phyloP scores from a whole-genome alignment of 2,797 vertebrate genomes.

The Siniperca undulata region DNA sequence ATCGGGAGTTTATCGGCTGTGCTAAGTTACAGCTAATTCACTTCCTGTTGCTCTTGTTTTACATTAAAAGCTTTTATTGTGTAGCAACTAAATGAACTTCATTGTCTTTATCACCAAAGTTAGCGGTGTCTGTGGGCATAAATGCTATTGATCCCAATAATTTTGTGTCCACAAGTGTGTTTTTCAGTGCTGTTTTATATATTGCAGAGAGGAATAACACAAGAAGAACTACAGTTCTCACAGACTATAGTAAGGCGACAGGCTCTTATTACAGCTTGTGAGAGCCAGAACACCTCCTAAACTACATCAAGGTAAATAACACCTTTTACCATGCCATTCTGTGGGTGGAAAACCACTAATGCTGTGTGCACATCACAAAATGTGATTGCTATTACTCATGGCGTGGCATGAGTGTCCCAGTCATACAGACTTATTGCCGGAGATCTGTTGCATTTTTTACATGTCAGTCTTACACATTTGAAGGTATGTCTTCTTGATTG shows the following conservation, averaged over 20 bases:
- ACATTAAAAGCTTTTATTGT: slow-evolving; percentile 11
- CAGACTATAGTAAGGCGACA: not conserved
- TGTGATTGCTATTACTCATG: not conserved
- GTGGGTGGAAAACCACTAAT: not conserved
- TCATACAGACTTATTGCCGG: no score
- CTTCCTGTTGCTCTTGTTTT: slow-evolving; percentile 6
- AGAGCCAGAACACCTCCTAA: not conserved
- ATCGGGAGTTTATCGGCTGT: not conserved
- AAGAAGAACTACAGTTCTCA: not conserved
- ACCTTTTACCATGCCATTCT: not conserved
- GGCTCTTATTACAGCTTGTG: no score
- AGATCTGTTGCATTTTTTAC: no score
- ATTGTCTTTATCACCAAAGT: not conserved
- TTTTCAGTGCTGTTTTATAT: not conserved
- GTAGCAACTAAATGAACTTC: not conserved
- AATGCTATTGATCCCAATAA: not conserved
- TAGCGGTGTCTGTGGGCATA: not conserved
- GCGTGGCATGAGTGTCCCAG: not conserved
- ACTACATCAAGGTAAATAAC: not conserved
- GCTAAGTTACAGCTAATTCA: slow-evolving; percentile 5
- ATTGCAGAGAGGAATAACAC: not conserved
- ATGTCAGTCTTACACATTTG: no score
- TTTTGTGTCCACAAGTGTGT: not conserved
- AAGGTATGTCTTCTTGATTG: no score
- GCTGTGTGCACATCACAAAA: not conserved